Percentiles rank a stretch among this genome's conserved stretches.
Evolutionary conservation across 2,113 vertebrate species (phyloP).

Genomic region (Heliornis fulica): DNA sequence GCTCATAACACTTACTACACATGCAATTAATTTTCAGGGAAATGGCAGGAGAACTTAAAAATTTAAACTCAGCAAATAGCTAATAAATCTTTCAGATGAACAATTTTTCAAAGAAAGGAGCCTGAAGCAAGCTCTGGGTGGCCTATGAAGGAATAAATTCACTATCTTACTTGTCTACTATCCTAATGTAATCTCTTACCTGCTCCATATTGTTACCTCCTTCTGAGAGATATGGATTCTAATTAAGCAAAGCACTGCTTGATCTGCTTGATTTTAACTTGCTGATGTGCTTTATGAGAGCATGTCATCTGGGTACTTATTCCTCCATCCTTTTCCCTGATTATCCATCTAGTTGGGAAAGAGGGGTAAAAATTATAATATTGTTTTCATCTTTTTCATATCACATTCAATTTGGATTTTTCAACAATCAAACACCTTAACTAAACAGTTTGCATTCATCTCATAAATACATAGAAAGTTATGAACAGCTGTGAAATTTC

Average conservation of each 20-base stretch:
- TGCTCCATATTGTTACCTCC: background rate
- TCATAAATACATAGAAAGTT: background rate
- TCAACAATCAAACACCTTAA: background rate
- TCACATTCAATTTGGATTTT: background rate
- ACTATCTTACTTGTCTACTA: background rate
- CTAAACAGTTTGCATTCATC: background rate
- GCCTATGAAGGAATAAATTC: background rate
- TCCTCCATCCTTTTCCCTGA: background rate
- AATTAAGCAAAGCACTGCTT: background rate
- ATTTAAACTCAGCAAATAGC: conserved; percentile 15
- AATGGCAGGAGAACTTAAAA: background rate
- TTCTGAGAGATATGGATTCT: background rate
- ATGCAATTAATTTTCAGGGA: background rate
- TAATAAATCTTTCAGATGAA: conserved; percentile 31
- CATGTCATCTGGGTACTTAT: background rate
- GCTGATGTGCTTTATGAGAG: background rate
- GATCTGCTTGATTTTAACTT: background rate
- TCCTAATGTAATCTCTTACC: background rate
- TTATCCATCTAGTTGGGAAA: background rate
- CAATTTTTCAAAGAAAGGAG: background rate
- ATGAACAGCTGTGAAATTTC: background rate
- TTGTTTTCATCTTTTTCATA: background rate
- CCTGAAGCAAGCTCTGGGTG: conserved; percentile 3
- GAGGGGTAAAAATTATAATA: background rate
- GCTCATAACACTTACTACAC: background rate